Percentiles rank a stretch among this genome's conserved stretches.
Evolutionary conservation across 2,797 vertebrate species (phyloP).

Genomic region (Acanthurus leucopareius): DNA sequence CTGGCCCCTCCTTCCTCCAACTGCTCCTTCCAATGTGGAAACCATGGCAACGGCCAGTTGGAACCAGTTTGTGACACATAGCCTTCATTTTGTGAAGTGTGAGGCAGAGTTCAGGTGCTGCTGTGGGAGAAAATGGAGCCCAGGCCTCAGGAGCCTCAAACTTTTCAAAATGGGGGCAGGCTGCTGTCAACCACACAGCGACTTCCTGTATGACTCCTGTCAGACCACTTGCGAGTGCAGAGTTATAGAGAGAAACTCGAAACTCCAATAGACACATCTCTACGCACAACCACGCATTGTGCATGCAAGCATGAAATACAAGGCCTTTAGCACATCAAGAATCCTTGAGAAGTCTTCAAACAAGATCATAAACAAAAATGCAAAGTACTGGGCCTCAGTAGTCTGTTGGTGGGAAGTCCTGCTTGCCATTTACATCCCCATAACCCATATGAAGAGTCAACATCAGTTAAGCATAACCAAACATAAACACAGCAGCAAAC

Average conservation of each 20-base stretch:
- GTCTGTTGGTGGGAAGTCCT: background rate
- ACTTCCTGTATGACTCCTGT: constrained; percentile 81
- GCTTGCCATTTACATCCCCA: constrained; percentile 4
- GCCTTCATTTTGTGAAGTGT: constrained; percentile 92
- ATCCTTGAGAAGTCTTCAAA: constrained; percentile 18
- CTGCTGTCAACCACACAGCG: constrained; percentile 57
- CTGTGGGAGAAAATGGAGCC: constrained; percentile 88
- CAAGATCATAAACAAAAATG: constrained; percentile 5
- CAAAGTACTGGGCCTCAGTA: constrained; percentile 5
- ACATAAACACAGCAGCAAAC: background rate
- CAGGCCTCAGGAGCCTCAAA: constrained; percentile 79
- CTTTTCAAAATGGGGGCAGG: constrained; percentile 77
- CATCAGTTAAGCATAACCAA: constrained; percentile 10
- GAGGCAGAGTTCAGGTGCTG: constrained; percentile 90
- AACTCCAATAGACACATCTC: constrained; percentile 48
- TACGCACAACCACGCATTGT: constrained; percentile 6
- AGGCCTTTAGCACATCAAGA: constrained; percentile 14
- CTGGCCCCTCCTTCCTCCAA: constrained; percentile 82
- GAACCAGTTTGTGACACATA: constrained; percentile 92
- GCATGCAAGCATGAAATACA: constrained; percentile 23
- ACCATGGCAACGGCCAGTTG: constrained; percentile 94
- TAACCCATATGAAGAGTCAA: constrained; percentile 7
- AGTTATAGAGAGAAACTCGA: constrained; percentile 56
- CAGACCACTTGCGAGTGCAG: constrained; percentile 72
- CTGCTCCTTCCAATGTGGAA: constrained; percentile 88